Percentiles rank a stretch among this genome's conserved stretches.
Conservation (phyloP, 2,797 vertebrate genomes). For the Gorsachius magnificus region DNA sequence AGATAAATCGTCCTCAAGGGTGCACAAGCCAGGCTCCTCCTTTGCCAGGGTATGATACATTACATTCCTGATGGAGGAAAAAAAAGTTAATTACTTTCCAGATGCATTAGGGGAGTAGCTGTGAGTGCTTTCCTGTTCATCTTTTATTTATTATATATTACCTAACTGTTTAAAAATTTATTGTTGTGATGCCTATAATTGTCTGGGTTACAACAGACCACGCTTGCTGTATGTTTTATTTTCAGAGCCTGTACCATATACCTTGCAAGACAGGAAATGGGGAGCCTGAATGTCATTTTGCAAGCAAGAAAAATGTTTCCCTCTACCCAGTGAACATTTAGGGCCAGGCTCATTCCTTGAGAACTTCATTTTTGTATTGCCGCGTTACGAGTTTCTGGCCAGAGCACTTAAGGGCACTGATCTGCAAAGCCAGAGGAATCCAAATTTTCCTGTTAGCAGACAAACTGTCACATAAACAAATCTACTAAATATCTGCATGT, state of each 20-base stretch:
- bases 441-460: slow-evolving; percentile 53
- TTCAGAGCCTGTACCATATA: slow-evolving; percentile 39
- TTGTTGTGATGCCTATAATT: slow-evolving; percentile 63
- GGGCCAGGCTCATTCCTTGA: slow-evolving; percentile 2
- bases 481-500: not conserved
- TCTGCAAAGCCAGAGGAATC: slow-evolving; percentile 50
- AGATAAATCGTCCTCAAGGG: slow-evolving; percentile 34
- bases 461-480: slow-evolving; percentile 47
- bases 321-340: not conserved
- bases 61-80: slow-evolving; percentile 1
- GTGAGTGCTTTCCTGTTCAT: slow-evolving; percentile 66
- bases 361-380: slow-evolving; percentile 39
- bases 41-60: slow-evolving; percentile 44
- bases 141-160: slow-evolving; percentile 77
- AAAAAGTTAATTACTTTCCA: slow-evolving; percentile 71
- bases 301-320: slow-evolving; percentile 39
- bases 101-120: slow-evolving; percentile 61
- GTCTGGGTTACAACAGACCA: slow-evolving; percentile 57
- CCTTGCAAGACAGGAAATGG: slow-evolving; percentile 38
- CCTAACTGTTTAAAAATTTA: slow-evolving; percentile 77
- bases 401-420: slow-evolving; percentile 46
- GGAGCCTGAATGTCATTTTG: slow-evolving; percentile 19
- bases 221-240: slow-evolving; percentile 55
- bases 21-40: not conserved
- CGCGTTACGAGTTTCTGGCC: slow-evolving; percentile 36